Base-by-base conservation (phyloP, 1,140 invertebrate genomes). In the Steinernema khuongi region DNA sequence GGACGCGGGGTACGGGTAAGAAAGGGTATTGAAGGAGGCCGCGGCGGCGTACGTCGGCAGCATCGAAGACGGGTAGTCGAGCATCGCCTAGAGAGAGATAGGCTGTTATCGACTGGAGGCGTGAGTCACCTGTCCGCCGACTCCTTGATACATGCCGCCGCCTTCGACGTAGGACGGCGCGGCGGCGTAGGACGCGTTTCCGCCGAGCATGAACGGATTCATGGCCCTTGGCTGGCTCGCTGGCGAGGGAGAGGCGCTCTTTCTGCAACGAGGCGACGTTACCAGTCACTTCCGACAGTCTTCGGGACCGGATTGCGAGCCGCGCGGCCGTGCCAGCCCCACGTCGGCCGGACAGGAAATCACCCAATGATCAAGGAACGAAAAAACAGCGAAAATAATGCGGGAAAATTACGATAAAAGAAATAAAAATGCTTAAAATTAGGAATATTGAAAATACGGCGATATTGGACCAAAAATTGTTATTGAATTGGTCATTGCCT, bases 131-230 rank as follows among this genome's bases (percentile, higher is more conserved):
- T 60, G 50, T 22, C 50, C 50, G 22, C 14, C 22, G 50, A 60
- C 50, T 26, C 22, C 11, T 26, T 60, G 50, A 60, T 60, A 60
- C 50, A 60, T 60, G 50, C 26, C 50, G 50, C 14, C 14, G 50
- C 26, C 50, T 14, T 14, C 50, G 11, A 22, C 19, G 50, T 60
- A 60, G 50, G 50, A 17, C 50, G 50, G 50, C 50, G 50, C 50
- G 50, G 50, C 11, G 14, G 50, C 50, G 50, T 60, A 60, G 22
- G 50, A 2, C 4, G 50, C 50, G 19, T 60, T 60, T 60, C 50
- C 50, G 19, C 50, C 50, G 50, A 60, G 11, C 50, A 60, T 60
- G 50, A 60, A 60, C 50, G 50, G 50, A 60, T 60, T 60, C 50
- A 60, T 60, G 50, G 50, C 19, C 50, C 50, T 41, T n/a, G 36